Evolutionary conservation across 2,797 vertebrate species (phyloP), one percentile per base, ranked within the genome.

Genomic region (Dallia pectoralis): DNA sequence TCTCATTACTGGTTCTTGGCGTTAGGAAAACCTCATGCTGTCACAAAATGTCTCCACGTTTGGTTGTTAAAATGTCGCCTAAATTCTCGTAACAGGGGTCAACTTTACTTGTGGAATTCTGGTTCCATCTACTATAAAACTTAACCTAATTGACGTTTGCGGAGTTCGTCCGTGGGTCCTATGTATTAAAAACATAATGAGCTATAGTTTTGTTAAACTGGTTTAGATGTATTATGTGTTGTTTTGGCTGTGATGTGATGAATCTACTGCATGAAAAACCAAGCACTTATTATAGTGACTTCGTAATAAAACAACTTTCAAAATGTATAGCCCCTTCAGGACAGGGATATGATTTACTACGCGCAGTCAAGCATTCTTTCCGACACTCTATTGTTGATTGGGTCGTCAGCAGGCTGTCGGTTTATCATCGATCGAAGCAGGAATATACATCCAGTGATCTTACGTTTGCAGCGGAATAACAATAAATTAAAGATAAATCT

Each of bases 1-100:
- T 36, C 3, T 36, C 33, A 36, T 36, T 36, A 36, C 33, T 36
- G 33, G 6, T 36, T 36, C 33, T 36, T 36, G 33, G 90, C 91
- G 91, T 92, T 90, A 90, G 86, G 87, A 89, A 92, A 87, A 89
- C 88, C 87, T 33, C 19, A 61, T 82, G 83, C 81, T 92, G 91
- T 92, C 91, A 91, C 72, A 79, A 74, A 73, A 51, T 48, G 59
- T 12, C 6, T 53, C 49, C 19, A n/a, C 27, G 11, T 4, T 15
- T 14, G 18, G n/a, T 53, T n/a, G 19, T 53, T 53, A 19, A 53
- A 53, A 53, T 53, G 19, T 6, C 49, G 8, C 49, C 19, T 7
- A 19, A 19, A 19, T 53, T 6, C 49, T n/a, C n/a, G n/a, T 53
- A 9, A 53, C n/a, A 53, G 49, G 19, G 49, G 8, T 19, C 7